phyloP scores from a whole-genome alignment of 2,888 invertebrate genomes.

The Pyralis farinalis region DNA sequence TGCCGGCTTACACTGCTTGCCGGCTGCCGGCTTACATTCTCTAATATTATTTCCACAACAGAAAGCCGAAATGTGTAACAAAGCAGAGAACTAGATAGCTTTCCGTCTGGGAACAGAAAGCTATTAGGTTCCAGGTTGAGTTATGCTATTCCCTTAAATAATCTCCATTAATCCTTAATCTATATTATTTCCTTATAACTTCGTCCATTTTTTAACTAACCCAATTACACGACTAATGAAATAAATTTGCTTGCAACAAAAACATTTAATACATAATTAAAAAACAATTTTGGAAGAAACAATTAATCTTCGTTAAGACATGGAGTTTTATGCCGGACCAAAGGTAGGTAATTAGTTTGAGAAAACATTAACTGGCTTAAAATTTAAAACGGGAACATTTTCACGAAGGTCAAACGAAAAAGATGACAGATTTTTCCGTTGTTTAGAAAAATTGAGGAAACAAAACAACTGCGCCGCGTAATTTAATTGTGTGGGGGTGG shows the following conservation, averaged over 20 bases:
- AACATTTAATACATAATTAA: conserved; percentile 34
- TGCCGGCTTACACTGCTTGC: too few relatives aligned
- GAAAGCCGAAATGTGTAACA: too few relatives aligned
- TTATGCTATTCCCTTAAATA: too few relatives aligned
- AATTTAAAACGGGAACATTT: conserved; percentile 17
- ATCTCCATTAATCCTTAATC: too few relatives aligned
- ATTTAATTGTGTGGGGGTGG: not conserved
- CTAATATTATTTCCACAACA: too few relatives aligned
- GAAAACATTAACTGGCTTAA: conserved; percentile 17
- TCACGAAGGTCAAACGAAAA: conserved; percentile 4
- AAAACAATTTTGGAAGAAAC: conserved; percentile 42
- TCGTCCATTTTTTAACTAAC: not conserved
- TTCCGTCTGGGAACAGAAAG: too few relatives aligned
- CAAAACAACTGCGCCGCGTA: not conserved
- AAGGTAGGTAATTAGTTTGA: conserved; percentile 21
- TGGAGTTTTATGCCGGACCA: conserved; percentile 19
- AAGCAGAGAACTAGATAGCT: too few relatives aligned
- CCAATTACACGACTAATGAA: conserved; percentile 1
- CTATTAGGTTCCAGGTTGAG: too few relatives aligned
- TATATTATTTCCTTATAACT: not conserved
- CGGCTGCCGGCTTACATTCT: too few relatives aligned
- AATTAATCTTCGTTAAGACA: conserved; percentile 44
- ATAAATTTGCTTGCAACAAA: conserved; percentile 9
- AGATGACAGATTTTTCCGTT: not conserved
- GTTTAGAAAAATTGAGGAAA: conserved; percentile 6